phyloP scores from a whole-genome alignment of 2,113 vertebrate genomes.

The Pedionomus torquatus region DNA sequence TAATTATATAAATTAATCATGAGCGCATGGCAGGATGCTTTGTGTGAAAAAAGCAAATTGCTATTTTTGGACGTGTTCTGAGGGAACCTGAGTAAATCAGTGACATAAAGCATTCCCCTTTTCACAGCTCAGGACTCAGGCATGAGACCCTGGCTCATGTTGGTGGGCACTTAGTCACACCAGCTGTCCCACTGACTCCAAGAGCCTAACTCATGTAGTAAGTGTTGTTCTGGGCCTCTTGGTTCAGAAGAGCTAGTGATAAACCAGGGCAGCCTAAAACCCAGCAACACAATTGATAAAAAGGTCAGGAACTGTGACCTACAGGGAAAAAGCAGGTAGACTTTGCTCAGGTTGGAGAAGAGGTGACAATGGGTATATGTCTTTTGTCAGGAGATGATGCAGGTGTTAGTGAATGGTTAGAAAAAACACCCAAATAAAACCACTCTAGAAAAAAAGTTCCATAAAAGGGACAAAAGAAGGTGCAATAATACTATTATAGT shows the following conservation, averaged over 20 bases:
- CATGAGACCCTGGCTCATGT: constrained; percentile 23
- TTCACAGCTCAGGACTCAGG: constrained; percentile 19
- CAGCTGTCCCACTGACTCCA: constrained; percentile 1
- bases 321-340: not conserved
- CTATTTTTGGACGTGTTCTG: constrained; percentile 13
- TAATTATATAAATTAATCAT: constrained; percentile 32
- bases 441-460: not conserved
- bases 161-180: constrained; percentile 41
- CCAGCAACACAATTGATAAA: not conserved
- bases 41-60: constrained; percentile 39
- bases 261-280: constrained; percentile 9
- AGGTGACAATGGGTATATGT: not conserved
- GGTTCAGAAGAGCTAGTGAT: not conserved
- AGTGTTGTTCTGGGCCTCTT: constrained; percentile 6
- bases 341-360: not conserved
- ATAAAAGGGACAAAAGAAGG: not conserved
- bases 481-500: not conserved
- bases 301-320: not conserved
- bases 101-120: constrained; percentile 48
- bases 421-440: not conserved
- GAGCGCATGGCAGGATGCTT: constrained; percentile 31
- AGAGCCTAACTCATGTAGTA: not conserved
- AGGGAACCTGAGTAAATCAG: constrained; percentile 49
- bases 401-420: not conserved
- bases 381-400: not conserved